Evolutionary conservation across 1,140 invertebrate genomes (phyloP), one percentile per base, ranked within the genome.

Genomic region (Ostrea edulis): DNA sequence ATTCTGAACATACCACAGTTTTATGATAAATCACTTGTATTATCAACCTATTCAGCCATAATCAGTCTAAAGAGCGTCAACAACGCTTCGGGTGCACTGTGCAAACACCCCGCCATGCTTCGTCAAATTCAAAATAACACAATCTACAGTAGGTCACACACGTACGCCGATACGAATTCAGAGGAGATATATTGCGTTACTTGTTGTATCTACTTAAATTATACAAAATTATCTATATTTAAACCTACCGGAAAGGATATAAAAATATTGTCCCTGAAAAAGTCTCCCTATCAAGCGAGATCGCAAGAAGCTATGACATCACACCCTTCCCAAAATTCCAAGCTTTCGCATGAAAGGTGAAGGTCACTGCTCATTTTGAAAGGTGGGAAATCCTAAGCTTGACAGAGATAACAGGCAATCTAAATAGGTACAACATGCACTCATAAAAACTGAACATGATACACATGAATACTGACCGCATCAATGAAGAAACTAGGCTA

Each of bases 41-140:
- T 44, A 44, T 44, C 35, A 44, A 44, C 35, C 5, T 44, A 44
- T 44, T 44, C 35, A 44, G 35, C 5, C 5, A 44, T 44, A 44
- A 5, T 44, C 35, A 44, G 35, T 44, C 35, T 44, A 44, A 5
- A 20, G 55, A 20, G 55, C n/a, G 55, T 62, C 17, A 62, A 62
- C 55, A 77, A 77, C 2, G 68, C 29, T 29, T 77, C 58, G 58
- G 68, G 25, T 29, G 25, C 29, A 77, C 55, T 62, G n/a, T 62
- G 14, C 17, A 62, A 62, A n/a, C 29, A 77, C 68, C 68, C 68
- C 68, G 68, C 68, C 68, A 77, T 77, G 68, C 68, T 25, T 77
- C 68, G 29, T 22, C 68, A 77, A 77, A 77, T 77, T 77, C 68
- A 77, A 77, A 77, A 77, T 77, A 77, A 77, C 68, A 77, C 25